phyloP scores from a whole-genome alignment of 1,140 invertebrate genomes.

The Uloborus diversus region DNA sequence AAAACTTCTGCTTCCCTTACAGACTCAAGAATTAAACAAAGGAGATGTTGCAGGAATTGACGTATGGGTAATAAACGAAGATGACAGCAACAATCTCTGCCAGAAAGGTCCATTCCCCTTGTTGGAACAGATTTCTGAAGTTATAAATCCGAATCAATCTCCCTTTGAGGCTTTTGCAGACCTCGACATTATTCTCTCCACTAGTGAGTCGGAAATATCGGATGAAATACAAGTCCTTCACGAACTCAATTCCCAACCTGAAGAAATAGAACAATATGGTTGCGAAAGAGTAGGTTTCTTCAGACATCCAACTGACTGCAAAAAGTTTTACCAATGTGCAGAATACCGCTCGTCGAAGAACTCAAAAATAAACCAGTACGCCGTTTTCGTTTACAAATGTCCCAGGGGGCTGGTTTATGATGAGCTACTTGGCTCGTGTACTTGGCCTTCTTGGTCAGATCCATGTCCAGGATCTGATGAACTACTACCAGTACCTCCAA shows the following conservation, averaged over 20 bases:
- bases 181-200: conserved; percentile 15
- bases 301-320: conserved; percentile 80
- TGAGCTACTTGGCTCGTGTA: conserved; percentile 74
- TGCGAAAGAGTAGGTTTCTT: conserved; percentile 83
- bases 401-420: conserved; percentile 83
- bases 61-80: conserved; percentile 64
- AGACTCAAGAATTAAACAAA: too few species aligned
- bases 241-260: conserved; percentile 69
- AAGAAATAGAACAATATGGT: conserved; percentile 69
- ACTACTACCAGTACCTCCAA: conserved; percentile 72
- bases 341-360: conserved; percentile 69
- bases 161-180: conserved; percentile 20
- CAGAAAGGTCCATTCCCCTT: conserved; percentile 59
- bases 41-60: conserved; percentile 71
- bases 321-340: conserved; percentile 82
- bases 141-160: neutral
- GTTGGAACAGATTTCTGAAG: conserved; percentile 24
- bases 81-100: conserved; percentile 62
- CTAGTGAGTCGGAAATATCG: conserved; percentile 36
- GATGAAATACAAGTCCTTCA: conserved; percentile 69
- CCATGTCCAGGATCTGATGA: conserved; percentile 73
- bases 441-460: conserved; percentile 80
- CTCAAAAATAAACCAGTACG: conserved; percentile 77
- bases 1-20: too few species aligned
- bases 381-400: conserved; percentile 84